phyloP scores from a whole-genome alignment of 2,888 invertebrate genomes.

The Eledone cirrhosa region DNA sequence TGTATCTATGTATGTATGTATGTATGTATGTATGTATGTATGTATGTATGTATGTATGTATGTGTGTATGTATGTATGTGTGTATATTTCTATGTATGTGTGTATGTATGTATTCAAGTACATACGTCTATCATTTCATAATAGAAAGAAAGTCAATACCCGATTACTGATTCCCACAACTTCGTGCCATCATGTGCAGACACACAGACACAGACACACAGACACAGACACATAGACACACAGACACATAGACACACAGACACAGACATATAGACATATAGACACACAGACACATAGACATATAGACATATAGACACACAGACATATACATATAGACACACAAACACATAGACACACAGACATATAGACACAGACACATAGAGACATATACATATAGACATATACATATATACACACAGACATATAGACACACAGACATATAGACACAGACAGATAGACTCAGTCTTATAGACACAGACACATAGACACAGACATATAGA shows the following conservation, averaged over 20 bases:
- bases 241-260: too few relatives aligned
- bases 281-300: not conserved
- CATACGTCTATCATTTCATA: not conserved
- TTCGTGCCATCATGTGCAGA: not conserved
- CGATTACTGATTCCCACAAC: not conserved
- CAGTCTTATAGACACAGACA: not conserved
- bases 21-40: not conserved
- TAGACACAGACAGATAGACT: not conserved
- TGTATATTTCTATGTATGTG: not conserved
- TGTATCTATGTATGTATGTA: not conserved
- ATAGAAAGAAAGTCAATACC: not conserved
- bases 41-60: not conserved
- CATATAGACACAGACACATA: not conserved
- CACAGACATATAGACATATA: not conserved
- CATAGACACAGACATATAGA: not conserved
- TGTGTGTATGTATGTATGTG: constrained; percentile 10
- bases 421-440: not conserved
- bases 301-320: not conserved
- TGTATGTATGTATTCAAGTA: not conserved
- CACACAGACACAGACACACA: not conserved
- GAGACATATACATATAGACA: not conserved
- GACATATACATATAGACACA: not conserved
- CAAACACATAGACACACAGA: not conserved
- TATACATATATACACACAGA: not conserved
- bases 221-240: not conserved